Conservation (phyloP, 2,113 vertebrate genomes). For the Tenrec ecaudatus region DNA sequence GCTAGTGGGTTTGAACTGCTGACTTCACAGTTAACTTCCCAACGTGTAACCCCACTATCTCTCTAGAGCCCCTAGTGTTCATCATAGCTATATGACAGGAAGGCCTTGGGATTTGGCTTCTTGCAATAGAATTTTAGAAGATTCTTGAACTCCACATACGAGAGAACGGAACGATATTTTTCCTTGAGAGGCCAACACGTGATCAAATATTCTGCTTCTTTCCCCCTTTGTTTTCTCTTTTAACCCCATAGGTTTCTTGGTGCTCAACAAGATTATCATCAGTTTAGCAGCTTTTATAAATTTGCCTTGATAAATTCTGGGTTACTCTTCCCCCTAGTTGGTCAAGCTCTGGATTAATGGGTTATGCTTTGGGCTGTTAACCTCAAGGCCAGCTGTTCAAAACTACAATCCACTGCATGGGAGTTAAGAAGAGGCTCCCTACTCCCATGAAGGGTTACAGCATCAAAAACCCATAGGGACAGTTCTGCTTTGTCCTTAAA, state of each 20-base stretch:
- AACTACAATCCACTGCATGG: too few relatives aligned
- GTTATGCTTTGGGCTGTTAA: too few relatives aligned
- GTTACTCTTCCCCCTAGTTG: not conserved
- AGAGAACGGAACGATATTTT: not conserved
- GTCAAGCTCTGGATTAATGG: not conserved
- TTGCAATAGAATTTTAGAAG: constrained; percentile 39
- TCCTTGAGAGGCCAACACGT: not conserved
- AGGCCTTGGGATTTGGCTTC: not conserved
- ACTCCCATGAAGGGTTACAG: too few relatives aligned
- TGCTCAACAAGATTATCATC: not conserved
- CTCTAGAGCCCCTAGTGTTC: too few relatives aligned
- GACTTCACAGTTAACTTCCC: too few relatives aligned
- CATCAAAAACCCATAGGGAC: too few relatives aligned
- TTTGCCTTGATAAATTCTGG: constrained; percentile 18
- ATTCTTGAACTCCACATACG: not conserved
- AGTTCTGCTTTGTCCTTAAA: too few relatives aligned
- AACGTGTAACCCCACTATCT: too few relatives aligned
- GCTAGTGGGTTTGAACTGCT: too few relatives aligned
- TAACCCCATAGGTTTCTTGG: constrained; percentile 17
- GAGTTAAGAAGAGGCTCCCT: too few relatives aligned
- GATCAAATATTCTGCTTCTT: constrained; percentile 21
- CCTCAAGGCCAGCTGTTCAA: too few relatives aligned
- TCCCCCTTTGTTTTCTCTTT: constrained; percentile 26
- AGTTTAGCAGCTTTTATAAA: not conserved
- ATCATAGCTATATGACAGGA: not conserved